Evolutionary conservation across 2,888 invertebrate species (phyloP).

Genomic region (Diarsia dahlii): DNA sequence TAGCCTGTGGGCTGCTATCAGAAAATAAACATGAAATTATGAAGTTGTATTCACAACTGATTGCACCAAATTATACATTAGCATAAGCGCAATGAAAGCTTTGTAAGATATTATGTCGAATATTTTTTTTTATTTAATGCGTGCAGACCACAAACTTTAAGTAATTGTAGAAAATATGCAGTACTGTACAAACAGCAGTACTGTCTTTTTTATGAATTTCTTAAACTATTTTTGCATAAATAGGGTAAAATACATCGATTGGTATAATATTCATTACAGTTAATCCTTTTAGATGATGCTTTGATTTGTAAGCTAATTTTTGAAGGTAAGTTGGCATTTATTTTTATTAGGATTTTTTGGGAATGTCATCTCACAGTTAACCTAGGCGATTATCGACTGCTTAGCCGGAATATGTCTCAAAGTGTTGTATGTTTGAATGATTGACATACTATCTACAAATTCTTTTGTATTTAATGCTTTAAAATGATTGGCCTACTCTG

Average conservation of each 20-base stretch:
- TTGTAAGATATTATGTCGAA: background rate
- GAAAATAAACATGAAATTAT: background rate
- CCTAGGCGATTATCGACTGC: too few species aligned
- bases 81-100: background rate
- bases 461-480: background rate
- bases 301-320: background rate
- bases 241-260: background rate
- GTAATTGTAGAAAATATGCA: background rate
- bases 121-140: too few species aligned
- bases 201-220: background rate
- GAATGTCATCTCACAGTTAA: too few species aligned
- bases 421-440: background rate
- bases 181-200: too few species aligned
- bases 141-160: background rate
- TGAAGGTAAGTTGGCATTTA: background rate
- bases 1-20: background rate
- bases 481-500: background rate
- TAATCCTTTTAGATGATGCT: background rate
- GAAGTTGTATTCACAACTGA: background rate
- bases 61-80: background rate
- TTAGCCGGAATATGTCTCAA: background rate
- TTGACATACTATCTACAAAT: background rate
- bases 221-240: background rate
- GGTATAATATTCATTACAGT: background rate
- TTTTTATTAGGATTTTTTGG: background rate